phyloP scores from a whole-genome alignment of 2,797 vertebrate species.

The Furcifer pardalis region DNA sequence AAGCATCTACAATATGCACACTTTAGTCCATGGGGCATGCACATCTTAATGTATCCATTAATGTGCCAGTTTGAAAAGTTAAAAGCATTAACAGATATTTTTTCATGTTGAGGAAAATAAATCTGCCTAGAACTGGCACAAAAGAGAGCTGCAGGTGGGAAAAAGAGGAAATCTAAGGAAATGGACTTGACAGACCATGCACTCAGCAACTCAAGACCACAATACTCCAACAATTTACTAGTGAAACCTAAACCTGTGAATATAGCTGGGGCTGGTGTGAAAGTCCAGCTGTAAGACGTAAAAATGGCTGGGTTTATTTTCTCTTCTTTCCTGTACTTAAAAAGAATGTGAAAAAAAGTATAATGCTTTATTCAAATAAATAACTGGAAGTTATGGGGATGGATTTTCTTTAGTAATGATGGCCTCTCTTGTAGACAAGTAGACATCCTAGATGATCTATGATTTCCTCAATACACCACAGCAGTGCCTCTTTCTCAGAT shows the following conservation, averaged over 20 bases:
- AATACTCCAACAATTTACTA: background rate
- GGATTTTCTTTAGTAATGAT: conserved; percentile 35
- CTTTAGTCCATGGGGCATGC: background rate
- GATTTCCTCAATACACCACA: conserved; percentile 48
- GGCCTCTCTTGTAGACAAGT: background rate
- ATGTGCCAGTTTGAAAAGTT: background rate
- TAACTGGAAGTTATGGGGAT: conserved; percentile 28
- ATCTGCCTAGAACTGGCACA: background rate
- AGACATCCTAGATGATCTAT: conserved; percentile 18
- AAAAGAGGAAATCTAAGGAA: background rate
- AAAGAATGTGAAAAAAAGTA: background rate
- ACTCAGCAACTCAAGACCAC: background rate
- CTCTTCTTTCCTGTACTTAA: background rate
- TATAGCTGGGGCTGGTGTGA: too few species aligned
- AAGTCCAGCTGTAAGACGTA: conserved; percentile 24
- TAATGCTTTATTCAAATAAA: conserved; percentile 43
- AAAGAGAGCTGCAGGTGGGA: background rate
- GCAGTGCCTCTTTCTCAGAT: conserved; percentile 11
- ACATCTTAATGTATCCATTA: background rate
- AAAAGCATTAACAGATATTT: background rate
- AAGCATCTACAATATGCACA: background rate
- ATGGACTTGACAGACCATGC: background rate
- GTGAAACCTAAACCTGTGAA: background rate
- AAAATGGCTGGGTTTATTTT: conserved; percentile 48
- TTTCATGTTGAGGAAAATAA: background rate